Base-by-base conservation (phyloP, 2,888 invertebrate species). In the Mythimna loreyi region DNA sequence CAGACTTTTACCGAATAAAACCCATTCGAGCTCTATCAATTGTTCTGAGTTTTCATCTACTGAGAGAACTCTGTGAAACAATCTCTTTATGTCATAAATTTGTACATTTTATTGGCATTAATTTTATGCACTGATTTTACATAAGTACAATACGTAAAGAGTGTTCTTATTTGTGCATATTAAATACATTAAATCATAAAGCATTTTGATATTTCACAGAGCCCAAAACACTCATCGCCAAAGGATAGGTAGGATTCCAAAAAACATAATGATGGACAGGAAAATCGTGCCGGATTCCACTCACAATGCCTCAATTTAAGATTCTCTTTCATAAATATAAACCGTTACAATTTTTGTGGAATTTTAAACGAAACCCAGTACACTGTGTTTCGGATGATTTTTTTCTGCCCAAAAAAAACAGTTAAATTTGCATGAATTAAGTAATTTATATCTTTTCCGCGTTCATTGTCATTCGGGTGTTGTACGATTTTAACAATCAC, bases 371-470 rank as follows among this genome's bases (percentile, higher is more conserved):
- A 79, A 76, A 78, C 69, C 78, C 58, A 30, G 75, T 75, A 74
- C 72, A 69, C 79, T 78, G 78, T 78, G 77, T 72, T 75, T 80
- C 73, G 71, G 40, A 25, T 11, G 60, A 33, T 67, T 77, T 85
- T 82, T 68, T 82, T 75, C 67, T 75, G 8, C 2, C 3, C 43
- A 8, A 85, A 85, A 81, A 80, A 85, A 87, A 88, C 78, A 86
- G 86, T 80, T 66, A 85, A 90, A 91, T 92, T 92, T 91, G 87
- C 92, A 91, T 92, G 86, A 92, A 92, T 92, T 91, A 90, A 84
- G 87, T 89, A 91, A 92, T 92, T 92, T 89, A 88, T 87, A 86
- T 84, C 72, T 79, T 79, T 82, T 84, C 73, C 72, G 75, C 78
- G 75, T 82, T 80, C 86, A 86, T 89, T 90, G 87, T 87, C 85